phyloP scores from a whole-genome alignment of 2,888 invertebrate species.

The Notodonta ziczac region DNA sequence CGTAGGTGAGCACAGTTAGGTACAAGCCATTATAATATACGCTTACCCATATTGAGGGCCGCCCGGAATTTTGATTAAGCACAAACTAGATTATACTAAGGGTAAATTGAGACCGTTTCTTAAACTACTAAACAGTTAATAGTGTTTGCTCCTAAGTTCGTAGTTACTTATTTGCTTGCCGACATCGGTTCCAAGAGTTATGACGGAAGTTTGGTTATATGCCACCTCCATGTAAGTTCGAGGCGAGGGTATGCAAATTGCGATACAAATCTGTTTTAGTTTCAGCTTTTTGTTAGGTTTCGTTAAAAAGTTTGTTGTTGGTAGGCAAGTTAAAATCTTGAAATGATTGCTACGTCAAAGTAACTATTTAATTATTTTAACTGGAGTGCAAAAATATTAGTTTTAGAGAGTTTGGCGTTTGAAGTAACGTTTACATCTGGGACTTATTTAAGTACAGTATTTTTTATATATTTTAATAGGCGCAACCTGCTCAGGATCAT shows the following conservation, averaged over 20 bases:
- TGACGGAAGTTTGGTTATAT: conserved; percentile 58
- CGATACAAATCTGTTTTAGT: conserved; percentile 58
- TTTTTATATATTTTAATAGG: no score
- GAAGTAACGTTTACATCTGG: no score
- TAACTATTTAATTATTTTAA: neutral
- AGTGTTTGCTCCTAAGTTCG: conserved; percentile 71
- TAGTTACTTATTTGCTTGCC: conserved; percentile 73
- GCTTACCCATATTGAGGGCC: conserved; percentile 64
- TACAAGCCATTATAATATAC: conserved; percentile 47
- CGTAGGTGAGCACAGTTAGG: conserved; percentile 43
- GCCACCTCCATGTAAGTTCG: conserved; percentile 53
- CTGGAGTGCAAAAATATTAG: conserved; percentile 20
- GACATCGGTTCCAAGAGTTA: conserved; percentile 69
- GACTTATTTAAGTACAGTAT: no score
- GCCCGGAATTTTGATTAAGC: conserved; percentile 79
- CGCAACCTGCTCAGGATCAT: no score
- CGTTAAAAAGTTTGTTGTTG: conserved; percentile 12
- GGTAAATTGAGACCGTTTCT: conserved; percentile 74
- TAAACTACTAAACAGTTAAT: conserved; percentile 78
- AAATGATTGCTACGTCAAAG: neutral
- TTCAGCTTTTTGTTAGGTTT: conserved; percentile 43
- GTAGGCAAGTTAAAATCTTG: neutral
- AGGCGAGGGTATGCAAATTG: conserved; percentile 67
- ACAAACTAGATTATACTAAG: conserved; percentile 74
- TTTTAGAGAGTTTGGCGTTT: conserved; percentile 5